phyloP scores from a whole-genome alignment of 2,113 vertebrate genomes.

The Rhabdornis inornatus region DNA sequence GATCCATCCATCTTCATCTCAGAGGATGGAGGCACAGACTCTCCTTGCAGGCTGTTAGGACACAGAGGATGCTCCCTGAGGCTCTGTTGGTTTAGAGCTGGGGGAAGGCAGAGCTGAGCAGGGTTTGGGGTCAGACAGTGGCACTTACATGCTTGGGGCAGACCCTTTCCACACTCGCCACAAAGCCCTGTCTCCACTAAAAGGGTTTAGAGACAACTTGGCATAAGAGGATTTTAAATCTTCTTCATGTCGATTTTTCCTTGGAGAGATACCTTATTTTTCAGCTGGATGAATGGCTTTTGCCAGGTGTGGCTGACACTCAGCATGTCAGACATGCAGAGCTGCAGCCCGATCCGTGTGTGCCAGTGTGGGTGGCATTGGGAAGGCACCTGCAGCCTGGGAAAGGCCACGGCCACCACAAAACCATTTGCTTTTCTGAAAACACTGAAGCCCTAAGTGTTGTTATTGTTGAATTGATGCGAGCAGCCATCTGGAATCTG shows the following conservation, averaged over 20 bases:
- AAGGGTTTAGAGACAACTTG: not conserved
- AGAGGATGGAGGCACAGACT: not conserved
- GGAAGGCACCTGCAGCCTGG: not conserved
- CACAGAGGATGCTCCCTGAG: not conserved
- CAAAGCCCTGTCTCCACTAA: not conserved
- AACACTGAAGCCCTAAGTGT: not conserved
- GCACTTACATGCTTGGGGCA: fast-evolving
- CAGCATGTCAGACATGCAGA: not conserved
- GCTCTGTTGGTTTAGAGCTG: not conserved
- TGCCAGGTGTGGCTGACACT: not conserved
- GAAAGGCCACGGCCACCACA: not conserved
- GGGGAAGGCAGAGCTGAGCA: not conserved
- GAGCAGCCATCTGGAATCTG: not conserved
- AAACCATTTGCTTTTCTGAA: not conserved
- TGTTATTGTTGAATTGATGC: not conserved
- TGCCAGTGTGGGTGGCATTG: fast-evolving
- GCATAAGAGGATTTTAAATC: not conserved
- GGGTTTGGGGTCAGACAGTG: not conserved
- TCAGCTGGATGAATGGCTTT: not conserved
- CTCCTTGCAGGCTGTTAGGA: not conserved
- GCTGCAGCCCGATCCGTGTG: not conserved
- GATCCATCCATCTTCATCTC: not conserved
- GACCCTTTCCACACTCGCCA: fast-evolving
- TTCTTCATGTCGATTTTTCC: not conserved
- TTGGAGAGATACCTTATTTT: not conserved